A percentile compares a stretch with the other conserved stretches of the same genome.
Conservation (phyloP, 2,113 vertebrate species). For the Columba livia region DNA sequence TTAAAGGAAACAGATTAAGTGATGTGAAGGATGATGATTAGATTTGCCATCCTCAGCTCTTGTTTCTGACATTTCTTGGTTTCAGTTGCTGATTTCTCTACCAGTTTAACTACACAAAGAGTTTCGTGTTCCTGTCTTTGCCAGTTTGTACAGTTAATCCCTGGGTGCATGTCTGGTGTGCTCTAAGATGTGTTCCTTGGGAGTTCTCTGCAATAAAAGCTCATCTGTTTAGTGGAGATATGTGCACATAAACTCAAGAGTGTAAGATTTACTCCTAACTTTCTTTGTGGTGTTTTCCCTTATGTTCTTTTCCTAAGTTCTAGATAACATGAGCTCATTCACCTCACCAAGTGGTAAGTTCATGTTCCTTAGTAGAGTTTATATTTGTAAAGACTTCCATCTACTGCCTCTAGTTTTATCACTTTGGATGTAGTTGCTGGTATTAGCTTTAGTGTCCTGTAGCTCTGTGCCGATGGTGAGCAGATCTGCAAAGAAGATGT, state of each 20-base stretch:
- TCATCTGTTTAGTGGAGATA: background rate
- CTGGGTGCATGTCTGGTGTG: background rate
- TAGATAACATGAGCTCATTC: conserved; percentile 60
- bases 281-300: background rate
- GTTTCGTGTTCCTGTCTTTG: background rate
- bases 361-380: background rate
- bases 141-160: background rate
- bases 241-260: accelerated
- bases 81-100: background rate
- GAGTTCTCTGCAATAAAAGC: background rate
- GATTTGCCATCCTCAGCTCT: background rate
- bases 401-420: background rate
- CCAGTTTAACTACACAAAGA: background rate
- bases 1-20: conserved; percentile 1
- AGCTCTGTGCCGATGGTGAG: background rate
- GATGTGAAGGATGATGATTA: background rate
- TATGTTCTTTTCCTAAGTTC: conserved; percentile 58
- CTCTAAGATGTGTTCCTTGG: background rate
- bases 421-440: background rate
- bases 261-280: background rate
- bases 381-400: background rate
- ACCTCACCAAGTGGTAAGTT: conserved; percentile 71
- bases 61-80: background rate
- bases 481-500: background rate
- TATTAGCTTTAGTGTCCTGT: background rate